Conservation (phyloP, 2,113 vertebrate genomes). For the Austrofundulus limnaeus region DNA sequence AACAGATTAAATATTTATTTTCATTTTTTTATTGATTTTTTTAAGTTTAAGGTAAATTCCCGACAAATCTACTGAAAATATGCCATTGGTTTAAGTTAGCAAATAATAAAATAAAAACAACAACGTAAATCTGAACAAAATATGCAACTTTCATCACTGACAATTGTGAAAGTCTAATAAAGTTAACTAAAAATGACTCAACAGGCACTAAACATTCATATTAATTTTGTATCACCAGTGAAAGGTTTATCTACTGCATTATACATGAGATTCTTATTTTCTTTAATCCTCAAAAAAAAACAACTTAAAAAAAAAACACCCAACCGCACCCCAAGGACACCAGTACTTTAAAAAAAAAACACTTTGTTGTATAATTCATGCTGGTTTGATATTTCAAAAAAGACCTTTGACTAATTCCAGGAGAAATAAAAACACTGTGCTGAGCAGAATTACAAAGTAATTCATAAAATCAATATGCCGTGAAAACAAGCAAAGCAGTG, state of each 20-base stretch:
- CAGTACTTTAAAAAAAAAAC: not conserved
- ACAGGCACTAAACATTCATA: not conserved
- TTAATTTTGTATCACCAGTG: not conserved
- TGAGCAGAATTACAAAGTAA: not conserved
- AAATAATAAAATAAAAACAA: no score
- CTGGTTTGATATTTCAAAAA: constrained; percentile 2
- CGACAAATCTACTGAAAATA: no score
- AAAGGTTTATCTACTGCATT: not conserved
- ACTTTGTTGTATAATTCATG: constrained; percentile 12
- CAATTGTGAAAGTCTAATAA: not conserved
- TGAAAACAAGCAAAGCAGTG: constrained; percentile 1
- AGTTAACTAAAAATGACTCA: not conserved
- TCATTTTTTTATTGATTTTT: no score
- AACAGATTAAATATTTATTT: no score
- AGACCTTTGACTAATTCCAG: not conserved
- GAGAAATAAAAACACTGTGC: not conserved
- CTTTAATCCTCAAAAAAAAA: constrained; percentile 3
- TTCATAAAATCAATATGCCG: not conserved
- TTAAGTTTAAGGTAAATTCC: no score
- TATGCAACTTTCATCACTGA: not conserved
- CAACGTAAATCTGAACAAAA: not conserved
- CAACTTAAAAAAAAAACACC: not conserved
- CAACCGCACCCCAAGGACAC: constrained; percentile 1
- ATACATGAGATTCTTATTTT: not conserved
- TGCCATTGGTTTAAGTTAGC: no score